Conservation (phyloP, 2,888 invertebrate genomes). For the Polyommatus icarus region DNA sequence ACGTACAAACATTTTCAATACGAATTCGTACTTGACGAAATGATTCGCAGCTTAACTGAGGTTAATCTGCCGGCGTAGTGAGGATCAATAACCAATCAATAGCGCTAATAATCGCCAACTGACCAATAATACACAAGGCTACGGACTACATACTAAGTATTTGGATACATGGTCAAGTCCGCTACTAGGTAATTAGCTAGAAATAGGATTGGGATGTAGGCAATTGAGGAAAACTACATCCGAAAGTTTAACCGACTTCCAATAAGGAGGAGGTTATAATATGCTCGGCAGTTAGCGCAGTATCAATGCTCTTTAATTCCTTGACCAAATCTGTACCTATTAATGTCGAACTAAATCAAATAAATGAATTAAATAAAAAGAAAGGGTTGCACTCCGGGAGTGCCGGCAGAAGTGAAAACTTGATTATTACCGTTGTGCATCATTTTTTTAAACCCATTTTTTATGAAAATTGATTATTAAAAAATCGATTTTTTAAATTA, state of each 20-base stretch:
- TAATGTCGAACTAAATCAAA: too few relatives aligned
- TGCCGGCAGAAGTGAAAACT: too few relatives aligned
- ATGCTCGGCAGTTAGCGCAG: neutral
- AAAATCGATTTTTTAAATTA: too few relatives aligned
- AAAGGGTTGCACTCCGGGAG: too few relatives aligned
- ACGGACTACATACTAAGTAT: neutral
- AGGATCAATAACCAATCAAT: constrained; percentile 21
- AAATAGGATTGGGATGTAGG: neutral
- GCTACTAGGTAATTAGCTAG: neutral
- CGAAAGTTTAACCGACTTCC: neutral
- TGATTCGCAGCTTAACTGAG: constrained; percentile 13
- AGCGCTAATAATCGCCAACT: neutral
- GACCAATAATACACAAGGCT: constrained; percentile 17
- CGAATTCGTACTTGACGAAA: constrained; percentile 20
- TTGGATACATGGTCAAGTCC: constrained; percentile 11
- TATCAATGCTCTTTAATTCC: neutral
- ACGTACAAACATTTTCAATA: neutral
- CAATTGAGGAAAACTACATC: neutral
- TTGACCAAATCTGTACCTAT: too few relatives aligned
- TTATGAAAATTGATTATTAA: too few relatives aligned
- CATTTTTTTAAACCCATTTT: too few relatives aligned
- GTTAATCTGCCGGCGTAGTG: constrained; percentile 23
- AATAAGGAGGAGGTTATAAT: too few relatives aligned
- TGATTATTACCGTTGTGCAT: too few relatives aligned
- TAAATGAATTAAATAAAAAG: too few relatives aligned